A percentile compares a stretch with the other conserved stretches of the same genome.
These are phyloP conservation scores for Diphyllodes magnificus DNA, from an alignment of 2,113 vertebrate genomes.

Conservation along the genomic window DNA sequence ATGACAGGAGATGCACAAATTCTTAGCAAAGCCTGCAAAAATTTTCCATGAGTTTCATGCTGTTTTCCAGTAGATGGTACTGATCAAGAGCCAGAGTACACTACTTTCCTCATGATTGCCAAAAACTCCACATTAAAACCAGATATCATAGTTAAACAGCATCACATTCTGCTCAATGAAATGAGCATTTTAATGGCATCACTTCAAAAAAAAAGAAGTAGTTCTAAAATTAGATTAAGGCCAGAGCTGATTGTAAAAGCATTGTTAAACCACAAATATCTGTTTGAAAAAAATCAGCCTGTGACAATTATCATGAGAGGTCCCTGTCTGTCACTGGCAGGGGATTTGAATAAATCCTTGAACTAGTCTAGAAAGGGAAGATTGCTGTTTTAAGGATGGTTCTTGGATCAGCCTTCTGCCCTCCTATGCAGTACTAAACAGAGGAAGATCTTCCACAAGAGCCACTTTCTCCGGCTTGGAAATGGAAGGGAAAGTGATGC, in stretches of 20 bases:
- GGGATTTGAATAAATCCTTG: background rate
- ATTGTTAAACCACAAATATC: constrained; percentile 64
- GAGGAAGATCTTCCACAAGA: background rate
- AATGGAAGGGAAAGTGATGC: background rate
- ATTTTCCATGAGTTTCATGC: constrained; percentile 35
- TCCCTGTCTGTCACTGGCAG: constrained; percentile 7
- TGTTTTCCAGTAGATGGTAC: constrained; percentile 46
- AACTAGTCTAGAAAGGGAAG: background rate
- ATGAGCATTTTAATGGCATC: constrained; percentile 54
- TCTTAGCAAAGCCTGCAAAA: constrained; percentile 45
- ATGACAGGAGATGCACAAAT: constrained; percentile 42
- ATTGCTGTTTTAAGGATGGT: background rate
- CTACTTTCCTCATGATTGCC: constrained; percentile 45
- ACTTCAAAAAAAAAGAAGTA: constrained; percentile 38
- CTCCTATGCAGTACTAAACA: background rate
- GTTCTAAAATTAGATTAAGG: constrained; percentile 66
- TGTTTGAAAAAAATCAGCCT: constrained; percentile 41
- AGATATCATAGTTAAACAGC: constrained; percentile 58
- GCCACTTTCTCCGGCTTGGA: background rate
- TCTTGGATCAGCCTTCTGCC: background rate
- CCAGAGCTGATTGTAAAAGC: constrained; percentile 63
- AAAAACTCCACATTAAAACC: constrained; percentile 59
- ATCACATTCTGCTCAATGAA: constrained; percentile 62
- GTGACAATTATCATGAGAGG: constrained; percentile 26
- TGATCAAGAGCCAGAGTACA: constrained; percentile 61